Base-by-base conservation (phyloP, 1,140 invertebrate species). In the Platyscapa corneri region DNA sequence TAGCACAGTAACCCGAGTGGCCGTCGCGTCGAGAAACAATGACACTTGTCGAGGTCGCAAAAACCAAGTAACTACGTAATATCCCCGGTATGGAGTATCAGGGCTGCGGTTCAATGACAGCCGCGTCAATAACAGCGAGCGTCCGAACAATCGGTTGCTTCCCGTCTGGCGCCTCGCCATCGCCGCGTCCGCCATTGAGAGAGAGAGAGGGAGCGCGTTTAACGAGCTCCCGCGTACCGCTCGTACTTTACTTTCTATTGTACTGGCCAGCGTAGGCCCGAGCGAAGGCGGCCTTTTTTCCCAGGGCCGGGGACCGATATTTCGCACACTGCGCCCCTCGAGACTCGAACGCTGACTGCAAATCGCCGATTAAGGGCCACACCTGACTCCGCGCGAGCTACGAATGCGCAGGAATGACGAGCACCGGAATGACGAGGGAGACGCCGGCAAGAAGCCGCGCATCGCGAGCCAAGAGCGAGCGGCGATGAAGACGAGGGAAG, bases 21-120 rank as follows among this genome's bases (percentile, higher is more conserved):
- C 8, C 32, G 64, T 70, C 64, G 76, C 5, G 6, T 5, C 79
- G 56, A 84, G 83, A 79, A 84, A 84, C 83, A 84, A 84, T 84
- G 76, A 64, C 83, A 84, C 83, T 84, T 84, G 83, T 79, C n/a
- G 75, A 79, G 78, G 67, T 70, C n/a, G 76, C 49, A 60, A 60
- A 74, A 34, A 56, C 39, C 23, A n/a, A 46, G 18, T 30, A 75
- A 81, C 32, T 60, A 85, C 84, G 60, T 80, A 85, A 80, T 80
- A 37, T n/a, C 39, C 84, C 64, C 65, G 75, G 76, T 79, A 70
- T 83, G 84, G 78, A 72, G 49, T 53, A 75, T 79, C 67, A 34
- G 46, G 7, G 5, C 32, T 75, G 0, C 78, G 70, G 67, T 74
- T 81, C 78, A 75, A 81, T 85, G 42, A 72, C 70, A 84, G 64